Base-by-base conservation (phyloP, 1,140 invertebrate species). In the Listronotus oregonensis region DNA sequence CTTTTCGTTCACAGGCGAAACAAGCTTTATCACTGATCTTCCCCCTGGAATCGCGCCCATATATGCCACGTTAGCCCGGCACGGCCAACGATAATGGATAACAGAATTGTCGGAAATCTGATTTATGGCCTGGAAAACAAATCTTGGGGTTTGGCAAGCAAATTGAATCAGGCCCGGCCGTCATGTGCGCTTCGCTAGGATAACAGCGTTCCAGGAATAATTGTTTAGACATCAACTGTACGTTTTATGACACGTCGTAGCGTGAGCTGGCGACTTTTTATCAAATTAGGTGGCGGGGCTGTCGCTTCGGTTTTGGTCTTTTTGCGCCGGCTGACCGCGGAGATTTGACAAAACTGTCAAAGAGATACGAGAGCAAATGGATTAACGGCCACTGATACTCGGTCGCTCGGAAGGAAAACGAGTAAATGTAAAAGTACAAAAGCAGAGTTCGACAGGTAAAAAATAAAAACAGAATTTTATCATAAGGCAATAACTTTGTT, bases 101-200 rank as follows among this genome's bases (percentile, higher is more conserved):
- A 76, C 73, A 72, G 71, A 71, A 75, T 77, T 72, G 75, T 73
- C 72, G 69, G 68, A 66, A 72, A 76, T 78, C 74, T 78, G 76
- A 78, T 78, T 78, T 78, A 78, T 78, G 70, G 68, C 70, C 69
- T 69, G 75, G 74, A 77, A 77, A 78, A 77, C 75, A 77, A 78
- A 76, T 77, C 74, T 75, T 76, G 71, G 71, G 71, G 73, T 73
- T 68, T 68, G 65, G 67, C 67, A 66, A 59, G 66, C 64, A 78
- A 78, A 78, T 78, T 77, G 76, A 76, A 78, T 78, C 75, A 77
- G 74, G 68, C 67, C 70, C 54, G 52, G 66, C 73, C 67, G 75
- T 76, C 72, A 74, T 71, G 71, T 70, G 55, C 65, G 46, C 64
- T 43, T 39, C n/a, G 46, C 47, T 32, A 54, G 44, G 51, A 55